Base-by-base conservation (phyloP, 2,113 vertebrate species). In the Hippocampus comes region DNA sequence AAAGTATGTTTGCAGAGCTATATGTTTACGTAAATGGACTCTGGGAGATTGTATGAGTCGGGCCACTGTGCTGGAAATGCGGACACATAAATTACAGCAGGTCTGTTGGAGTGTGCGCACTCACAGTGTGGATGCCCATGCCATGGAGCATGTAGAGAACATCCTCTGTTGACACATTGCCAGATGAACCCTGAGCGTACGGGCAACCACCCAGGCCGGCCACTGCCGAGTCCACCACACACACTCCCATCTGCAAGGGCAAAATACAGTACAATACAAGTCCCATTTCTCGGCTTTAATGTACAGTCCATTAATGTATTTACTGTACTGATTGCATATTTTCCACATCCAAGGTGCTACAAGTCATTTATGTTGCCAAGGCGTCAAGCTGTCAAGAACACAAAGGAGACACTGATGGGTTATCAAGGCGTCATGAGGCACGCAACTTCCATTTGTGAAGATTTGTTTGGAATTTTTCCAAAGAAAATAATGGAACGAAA, bases 151-250 rank as follows among this genome's bases (percentile, higher is more conserved):
- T 98, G 79, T 97, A 98, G 67, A 98, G 78, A 74, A 97, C 92
- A 82, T 98, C 97, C 80, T 98, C 96, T 30, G 96, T 99, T 80
- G 97, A 94, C 78, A 98, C 94, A 43, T 99, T 98, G 81, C 97
- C 96, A 84, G 95, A 96, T 70, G 96, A 95, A 81, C 95, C 96
- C 88, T 91, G 92, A 59, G 97, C 97, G 51, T 96, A 98, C 17
- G 96, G 96, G 86, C 95, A 98, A 8, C 97, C 97, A 71, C 96
- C 96, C 81, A 98, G 92, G 67, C 97, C 96, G 2, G 96, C 94
- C 49, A 96, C 96, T 4, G 96, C 94, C 4, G 95, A 96, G 86
- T 98, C 95, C 83, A 97, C 96, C 76, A 96, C 95, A 60, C 87
- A 89, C 83, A 97, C 91, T 79, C 96, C 96, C 96, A 98, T 97